These are phyloP conservation scores for Prosopocoilus inquinatus DNA, from an alignment of 2,888 invertebrate genomes.

Conservation along the genomic window DNA sequence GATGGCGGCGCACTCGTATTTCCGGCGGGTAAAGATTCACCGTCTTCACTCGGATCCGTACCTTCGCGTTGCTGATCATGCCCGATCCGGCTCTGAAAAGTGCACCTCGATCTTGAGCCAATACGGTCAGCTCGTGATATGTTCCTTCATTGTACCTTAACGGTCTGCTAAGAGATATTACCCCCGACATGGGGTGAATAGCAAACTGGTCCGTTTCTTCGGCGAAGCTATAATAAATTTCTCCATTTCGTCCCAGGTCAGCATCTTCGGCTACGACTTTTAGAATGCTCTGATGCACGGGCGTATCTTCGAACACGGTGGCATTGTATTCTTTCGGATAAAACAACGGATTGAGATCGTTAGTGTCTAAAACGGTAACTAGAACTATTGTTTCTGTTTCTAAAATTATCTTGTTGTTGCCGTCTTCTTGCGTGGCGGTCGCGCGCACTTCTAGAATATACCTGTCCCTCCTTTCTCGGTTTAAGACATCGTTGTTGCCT, in stretches of 20 bases:
- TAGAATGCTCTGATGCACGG: slow-evolving; percentile 77
- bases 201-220: slow-evolving; percentile 83
- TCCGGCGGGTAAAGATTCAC: slow-evolving; percentile 87
- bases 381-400: slow-evolving; percentile 72
- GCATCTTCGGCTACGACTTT: slow-evolving; percentile 91
- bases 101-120: slow-evolving; percentile 83
- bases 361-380: slow-evolving; percentile 76
- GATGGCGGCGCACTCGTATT: slow-evolving; percentile 75
- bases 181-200: slow-evolving; percentile 89
- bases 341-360: slow-evolving; percentile 92
- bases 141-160: slow-evolving; percentile 70
- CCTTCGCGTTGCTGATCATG: slow-evolving; percentile 69
- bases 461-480: slow-evolving; percentile 85
- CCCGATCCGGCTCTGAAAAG: slow-evolving; percentile 55
- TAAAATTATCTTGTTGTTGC: slow-evolving; percentile 58
- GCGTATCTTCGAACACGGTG: slow-evolving; percentile 84
- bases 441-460: slow-evolving; percentile 79
- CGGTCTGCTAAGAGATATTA: slow-evolving; percentile 78
- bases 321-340: slow-evolving; percentile 85
- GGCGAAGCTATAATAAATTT: slow-evolving; percentile 92
- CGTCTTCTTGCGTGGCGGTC: slow-evolving; percentile 57
- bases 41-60: slow-evolving; percentile 73
- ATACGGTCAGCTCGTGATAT: slow-evolving; percentile 72
- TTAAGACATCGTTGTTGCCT: slow-evolving; percentile 82
- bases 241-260: slow-evolving; percentile 92